These are phyloP conservation scores for Clupea harengus DNA, from an alignment of 2,113 vertebrate genomes.

Conservation along the genomic window DNA sequence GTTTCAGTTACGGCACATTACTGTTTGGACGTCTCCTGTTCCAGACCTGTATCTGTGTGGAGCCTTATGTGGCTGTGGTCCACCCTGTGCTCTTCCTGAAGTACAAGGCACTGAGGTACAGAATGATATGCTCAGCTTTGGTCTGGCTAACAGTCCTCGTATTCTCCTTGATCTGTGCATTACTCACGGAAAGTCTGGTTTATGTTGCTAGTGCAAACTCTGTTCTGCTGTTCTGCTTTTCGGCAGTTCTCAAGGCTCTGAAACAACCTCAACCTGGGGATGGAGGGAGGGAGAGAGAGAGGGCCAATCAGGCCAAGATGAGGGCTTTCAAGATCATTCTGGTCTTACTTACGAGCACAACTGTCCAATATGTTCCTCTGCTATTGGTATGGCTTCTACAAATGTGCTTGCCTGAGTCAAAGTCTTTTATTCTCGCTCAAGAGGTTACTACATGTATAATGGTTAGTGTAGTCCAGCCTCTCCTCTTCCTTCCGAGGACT, in stretches of 20 bases:
- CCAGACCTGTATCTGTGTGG: constrained; percentile 40
- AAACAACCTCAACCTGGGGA: not conserved
- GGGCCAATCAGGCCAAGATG: not conserved
- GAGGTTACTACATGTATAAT: not conserved
- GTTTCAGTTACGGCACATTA: not conserved
- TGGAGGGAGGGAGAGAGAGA: not conserved
- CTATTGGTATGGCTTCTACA: not conserved
- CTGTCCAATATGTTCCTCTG: not conserved
- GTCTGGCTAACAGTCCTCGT: constrained; percentile 11
- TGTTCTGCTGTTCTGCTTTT: constrained; percentile 40
- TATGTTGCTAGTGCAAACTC: not conserved
- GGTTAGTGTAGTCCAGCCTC: not conserved
- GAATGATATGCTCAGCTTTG: constrained; percentile 17
- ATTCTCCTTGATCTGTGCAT: constrained; percentile 13
- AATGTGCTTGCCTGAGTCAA: not conserved
- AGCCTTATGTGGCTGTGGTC: constrained; percentile 44
- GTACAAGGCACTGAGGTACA: constrained; percentile 45
- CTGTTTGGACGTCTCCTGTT: constrained; percentile 37
- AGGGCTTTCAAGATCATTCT: constrained; percentile 23
- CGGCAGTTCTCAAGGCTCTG: constrained; percentile 24
- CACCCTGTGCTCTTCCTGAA: constrained; percentile 39
- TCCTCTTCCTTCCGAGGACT: not conserved
- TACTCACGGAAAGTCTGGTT: not conserved
- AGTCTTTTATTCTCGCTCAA: too few species aligned
- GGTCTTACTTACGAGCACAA: not conserved